These are phyloP conservation scores for Stegodyphus dumicola DNA, from an alignment of 1,140 invertebrate genomes.

Conservation along the genomic window DNA sequence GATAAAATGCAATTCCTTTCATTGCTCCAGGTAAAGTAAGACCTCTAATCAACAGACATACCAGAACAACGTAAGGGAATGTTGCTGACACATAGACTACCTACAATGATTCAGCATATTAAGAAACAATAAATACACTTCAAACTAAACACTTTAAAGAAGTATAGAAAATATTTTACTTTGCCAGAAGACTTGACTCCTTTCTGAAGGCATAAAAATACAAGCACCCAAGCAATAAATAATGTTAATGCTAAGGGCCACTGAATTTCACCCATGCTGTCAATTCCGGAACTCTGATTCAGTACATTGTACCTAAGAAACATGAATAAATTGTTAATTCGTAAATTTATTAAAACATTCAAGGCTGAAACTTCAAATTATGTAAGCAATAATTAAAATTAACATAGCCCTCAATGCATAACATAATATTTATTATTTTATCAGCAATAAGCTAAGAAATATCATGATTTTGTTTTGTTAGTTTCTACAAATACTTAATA, in stretches of 20 bases:
- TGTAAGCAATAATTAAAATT: no score
- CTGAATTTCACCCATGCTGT: constrained; percentile 76
- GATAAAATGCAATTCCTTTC: constrained; percentile 68
- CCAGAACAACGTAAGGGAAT: constrained; percentile 77
- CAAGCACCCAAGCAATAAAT: constrained; percentile 77
- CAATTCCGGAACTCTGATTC: constrained; percentile 72
- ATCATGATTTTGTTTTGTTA: no score
- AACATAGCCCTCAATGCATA: no score
- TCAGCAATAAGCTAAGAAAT: no score
- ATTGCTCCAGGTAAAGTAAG: constrained; percentile 74
- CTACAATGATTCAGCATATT: constrained; percentile 65
- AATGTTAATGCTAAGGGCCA: constrained; percentile 78
- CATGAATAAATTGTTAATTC: no score
- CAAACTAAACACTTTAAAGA: background rate
- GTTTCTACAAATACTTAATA: no score
- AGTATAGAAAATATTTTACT: constrained; percentile 18
- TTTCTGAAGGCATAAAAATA: constrained; percentile 74
- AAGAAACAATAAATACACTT: background rate
- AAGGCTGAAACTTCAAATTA: no score
- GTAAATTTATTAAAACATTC: no score
- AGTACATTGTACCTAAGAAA: constrained; percentile 68
- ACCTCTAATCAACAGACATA: constrained; percentile 74
- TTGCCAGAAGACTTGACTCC: constrained; percentile 76
- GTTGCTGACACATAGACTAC: constrained; percentile 79
- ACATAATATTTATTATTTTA: no score